Evolutionary conservation across 92 coral and sea anemone species (phyloP).

Genomic region (Montipora capitata): DNA sequence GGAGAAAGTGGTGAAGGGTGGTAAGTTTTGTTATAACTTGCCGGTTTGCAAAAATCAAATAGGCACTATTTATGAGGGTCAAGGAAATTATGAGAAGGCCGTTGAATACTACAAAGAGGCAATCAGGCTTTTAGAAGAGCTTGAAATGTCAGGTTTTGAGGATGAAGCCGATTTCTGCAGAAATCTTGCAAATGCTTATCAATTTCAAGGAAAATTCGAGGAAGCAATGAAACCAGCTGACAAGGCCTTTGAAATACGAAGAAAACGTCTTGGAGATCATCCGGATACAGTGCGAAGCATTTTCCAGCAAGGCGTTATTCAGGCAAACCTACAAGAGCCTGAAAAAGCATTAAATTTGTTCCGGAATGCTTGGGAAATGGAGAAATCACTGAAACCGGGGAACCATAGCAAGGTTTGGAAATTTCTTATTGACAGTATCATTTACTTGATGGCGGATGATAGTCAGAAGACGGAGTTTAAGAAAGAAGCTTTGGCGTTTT

Average conservation of each 20-base stretch:
- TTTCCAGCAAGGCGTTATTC: too few species aligned
- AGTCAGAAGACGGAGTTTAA: background rate
- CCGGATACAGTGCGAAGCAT: too few species aligned
- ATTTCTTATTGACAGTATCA: conserved; percentile 25
- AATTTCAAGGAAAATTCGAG: conserved; percentile 39
- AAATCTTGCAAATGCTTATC: conserved; percentile 77
- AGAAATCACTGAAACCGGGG: background rate
- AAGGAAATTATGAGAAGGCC: conserved; percentile 54
- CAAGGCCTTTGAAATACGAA: conserved; percentile 65
- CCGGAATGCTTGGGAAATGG: too few species aligned
- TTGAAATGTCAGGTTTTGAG: conserved; percentile 61
- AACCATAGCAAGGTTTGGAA: conserved; percentile 75
- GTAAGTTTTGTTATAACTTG: conserved; percentile 69
- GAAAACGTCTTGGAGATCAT: too few species aligned
- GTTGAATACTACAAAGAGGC: conserved; percentile 64
- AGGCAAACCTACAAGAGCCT: too few species aligned
- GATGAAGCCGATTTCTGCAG: conserved; percentile 74
- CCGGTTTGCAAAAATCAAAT: conserved; percentile 79
- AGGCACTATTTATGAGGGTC: conserved; percentile 58
- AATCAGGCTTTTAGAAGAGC: conserved; percentile 53
- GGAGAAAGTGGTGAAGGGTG: conserved; percentile 29
- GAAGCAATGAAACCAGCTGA: conserved; percentile 68
- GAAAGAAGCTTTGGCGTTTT: conserved; percentile 27
- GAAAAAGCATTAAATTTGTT: too few species aligned
- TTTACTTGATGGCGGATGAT: background rate